Percentiles rank a stretch among this genome's conserved stretches.
Evolutionary conservation across 1,140 invertebrate species (phyloP).

Genomic region (Phortica variegata): DNA sequence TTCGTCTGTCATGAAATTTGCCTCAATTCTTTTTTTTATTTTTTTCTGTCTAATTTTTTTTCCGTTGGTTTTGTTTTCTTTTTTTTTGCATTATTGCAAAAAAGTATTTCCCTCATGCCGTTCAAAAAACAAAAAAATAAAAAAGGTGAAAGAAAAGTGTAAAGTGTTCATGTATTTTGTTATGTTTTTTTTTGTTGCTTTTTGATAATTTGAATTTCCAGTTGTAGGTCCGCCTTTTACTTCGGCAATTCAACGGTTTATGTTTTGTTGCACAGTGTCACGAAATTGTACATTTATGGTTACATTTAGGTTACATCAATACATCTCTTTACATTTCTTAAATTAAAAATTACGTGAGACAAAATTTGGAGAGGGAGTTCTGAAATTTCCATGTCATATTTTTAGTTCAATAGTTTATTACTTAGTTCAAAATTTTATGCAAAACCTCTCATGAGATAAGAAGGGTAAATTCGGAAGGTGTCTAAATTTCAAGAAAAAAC

Average conservation of each 20-base stretch:
- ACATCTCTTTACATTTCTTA: too few species aligned
- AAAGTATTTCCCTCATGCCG: conserved; percentile 19
- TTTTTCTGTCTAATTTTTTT: conserved; percentile 3
- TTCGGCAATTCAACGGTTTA: conserved; percentile 25
- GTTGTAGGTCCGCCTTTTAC: conserved; percentile 43
- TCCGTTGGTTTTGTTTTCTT: conserved; percentile 2
- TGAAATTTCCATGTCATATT: too few species aligned
- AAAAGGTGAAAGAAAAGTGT: conserved; percentile 19
- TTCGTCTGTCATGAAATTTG: conserved; percentile 48
- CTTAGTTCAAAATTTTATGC: too few species aligned
- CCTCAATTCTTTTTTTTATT: conserved; percentile 39
- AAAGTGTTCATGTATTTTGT: conserved; percentile 45
- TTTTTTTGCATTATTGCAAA: conserved; percentile 27
- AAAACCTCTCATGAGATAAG: too few species aligned
- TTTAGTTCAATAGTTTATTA: too few species aligned
- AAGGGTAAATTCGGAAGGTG: too few species aligned
- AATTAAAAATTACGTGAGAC: too few species aligned
- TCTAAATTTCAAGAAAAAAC: too few species aligned
- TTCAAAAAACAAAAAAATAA: too few species aligned
- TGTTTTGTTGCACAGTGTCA: conserved; percentile 19
- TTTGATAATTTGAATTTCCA: conserved; percentile 46
- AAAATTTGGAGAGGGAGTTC: too few species aligned
- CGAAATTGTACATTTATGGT: neutral
- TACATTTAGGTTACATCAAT: too few species aligned
- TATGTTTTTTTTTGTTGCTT: conserved; percentile 17